Evolutionary conservation across 1,140 invertebrate species (phyloP).

Genomic region (Drosophila teissieri): DNA sequence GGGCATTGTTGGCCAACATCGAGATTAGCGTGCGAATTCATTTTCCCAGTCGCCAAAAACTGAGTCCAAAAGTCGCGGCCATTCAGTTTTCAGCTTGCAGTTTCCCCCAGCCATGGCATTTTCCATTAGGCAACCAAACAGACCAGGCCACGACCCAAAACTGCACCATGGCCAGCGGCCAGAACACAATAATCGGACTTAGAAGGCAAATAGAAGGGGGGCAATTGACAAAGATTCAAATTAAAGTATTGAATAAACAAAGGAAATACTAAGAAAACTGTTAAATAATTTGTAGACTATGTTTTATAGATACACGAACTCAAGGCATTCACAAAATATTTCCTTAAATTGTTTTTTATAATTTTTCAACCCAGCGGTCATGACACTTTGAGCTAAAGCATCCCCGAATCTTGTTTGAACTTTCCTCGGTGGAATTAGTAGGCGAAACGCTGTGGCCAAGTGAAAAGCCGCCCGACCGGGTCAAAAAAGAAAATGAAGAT

Average conservation of each 20-base stretch:
- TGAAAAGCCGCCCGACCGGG: slow-evolving; percentile 41
- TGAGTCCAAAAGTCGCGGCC: neutral
- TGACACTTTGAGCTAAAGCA: slow-evolving; percentile 6
- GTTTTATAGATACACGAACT: too few relatives aligned
- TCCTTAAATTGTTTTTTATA: neutral
- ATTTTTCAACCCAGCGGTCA: neutral
- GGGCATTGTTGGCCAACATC: slow-evolving; percentile 47
- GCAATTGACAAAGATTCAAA: neutral
- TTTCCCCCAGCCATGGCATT: slow-evolving; percentile 44
- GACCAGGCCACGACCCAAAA: slow-evolving; percentile 35
- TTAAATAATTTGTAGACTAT: neutral
- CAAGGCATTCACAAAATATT: too few relatives aligned
- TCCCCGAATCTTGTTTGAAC: slow-evolving; percentile 23
- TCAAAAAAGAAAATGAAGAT: slow-evolving; percentile 12
- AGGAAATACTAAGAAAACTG: neutral
- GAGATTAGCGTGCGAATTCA: slow-evolving; percentile 59
- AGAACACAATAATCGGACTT: slow-evolving; percentile 9
- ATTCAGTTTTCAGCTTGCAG: slow-evolving; percentile 1
- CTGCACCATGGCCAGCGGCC: slow-evolving; percentile 55
- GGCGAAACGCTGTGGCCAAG: slow-evolving; percentile 26
- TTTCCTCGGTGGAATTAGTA: slow-evolving; percentile 47
- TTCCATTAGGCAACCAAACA: slow-evolving; percentile 59
- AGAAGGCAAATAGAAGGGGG: slow-evolving; percentile 22
- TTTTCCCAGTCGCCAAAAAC: slow-evolving; percentile 10
- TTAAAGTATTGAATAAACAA: too few relatives aligned